phyloP scores from a whole-genome alignment of 2,113 vertebrate genomes.

The Accipiter virgatus region DNA sequence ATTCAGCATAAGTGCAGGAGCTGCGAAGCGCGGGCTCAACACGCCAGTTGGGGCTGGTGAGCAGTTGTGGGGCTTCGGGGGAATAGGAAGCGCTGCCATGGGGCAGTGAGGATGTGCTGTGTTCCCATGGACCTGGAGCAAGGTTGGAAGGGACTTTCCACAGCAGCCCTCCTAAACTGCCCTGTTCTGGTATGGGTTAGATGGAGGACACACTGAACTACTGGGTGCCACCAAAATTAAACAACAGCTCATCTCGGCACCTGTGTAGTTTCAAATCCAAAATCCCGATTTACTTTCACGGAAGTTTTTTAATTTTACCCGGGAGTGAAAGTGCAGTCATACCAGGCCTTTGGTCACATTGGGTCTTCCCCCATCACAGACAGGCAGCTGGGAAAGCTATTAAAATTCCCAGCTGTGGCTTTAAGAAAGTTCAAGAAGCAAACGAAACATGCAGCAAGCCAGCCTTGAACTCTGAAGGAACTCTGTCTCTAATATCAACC shows the following conservation, averaged over 20 bases:
- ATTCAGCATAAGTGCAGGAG: neutral
- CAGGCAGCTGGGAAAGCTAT: slow-evolving; percentile 28
- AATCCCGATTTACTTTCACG: neutral
- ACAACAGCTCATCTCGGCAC: neutral
- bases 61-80: neutral
- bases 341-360: neutral
- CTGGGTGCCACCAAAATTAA: neutral
- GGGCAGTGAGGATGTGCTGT: neutral
- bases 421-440: slow-evolving; percentile 33
- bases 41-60: neutral
- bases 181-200: neutral
- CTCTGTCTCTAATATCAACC: neutral
- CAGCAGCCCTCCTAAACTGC: neutral
- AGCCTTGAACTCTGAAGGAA: slow-evolving; percentile 37
- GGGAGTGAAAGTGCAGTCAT: neutral
- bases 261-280: neutral
- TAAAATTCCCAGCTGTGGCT: slow-evolving; percentile 38
- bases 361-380: neutral
- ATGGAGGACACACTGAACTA: neutral
- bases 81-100: neutral
- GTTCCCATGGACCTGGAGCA: neutral
- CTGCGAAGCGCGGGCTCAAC: neutral
- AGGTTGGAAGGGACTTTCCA: neutral
- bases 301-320: neutral
- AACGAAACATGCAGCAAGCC: neutral